Base-by-base conservation (phyloP, 2,113 vertebrate genomes). In the Cygnus buccinator region DNA sequence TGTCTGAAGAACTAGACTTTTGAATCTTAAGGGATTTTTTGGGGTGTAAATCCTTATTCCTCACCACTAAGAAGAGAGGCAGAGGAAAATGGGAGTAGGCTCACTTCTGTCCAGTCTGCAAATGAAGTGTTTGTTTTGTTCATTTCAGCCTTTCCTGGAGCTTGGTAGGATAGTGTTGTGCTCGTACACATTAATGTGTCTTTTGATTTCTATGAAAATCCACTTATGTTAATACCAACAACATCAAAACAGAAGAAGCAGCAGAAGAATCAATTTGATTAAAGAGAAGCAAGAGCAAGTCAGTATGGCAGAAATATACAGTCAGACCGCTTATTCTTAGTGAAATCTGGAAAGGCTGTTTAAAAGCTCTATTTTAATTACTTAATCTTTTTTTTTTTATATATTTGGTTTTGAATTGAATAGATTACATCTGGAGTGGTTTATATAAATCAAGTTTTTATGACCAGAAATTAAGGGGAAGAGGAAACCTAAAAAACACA, bases 121-220 rank as follows among this genome's bases (percentile, higher is more conserved):
- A 25, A 94, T 41, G 58, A 86, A 63, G 68, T 21, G 1, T 33
- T 61, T 78, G 21, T 61, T 92, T 72, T 90, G 31, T 84, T 87
- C 50, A n/a, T 80, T 93, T 68, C 28, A 90, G 22, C 90, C 25
- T 13, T 93, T 80, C 21, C 29, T 52, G 62, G 37, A 71, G 41
- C 71, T 87, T 3, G 9, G 10, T 74, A 19, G 39, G 46, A 59
- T 46, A 3, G 1, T 3, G 2, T 90, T 91, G 33, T 84, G 19
- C 26, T 68, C 1, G 8, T 33, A 50, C 19, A 54, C 52, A 23
- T 65, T 26, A 84, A 6, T 0, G 1, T 76, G 23, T 89, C 52
- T 70, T 94, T 86, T 82, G 55, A 71, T 58, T 89, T 89, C n/a
- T 74, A 0, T 90, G 81, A 85, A 94, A 91, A 96, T 54, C 50